Conservation (phyloP, 2,113 vertebrate genomes). For the Myocastor coypus region DNA sequence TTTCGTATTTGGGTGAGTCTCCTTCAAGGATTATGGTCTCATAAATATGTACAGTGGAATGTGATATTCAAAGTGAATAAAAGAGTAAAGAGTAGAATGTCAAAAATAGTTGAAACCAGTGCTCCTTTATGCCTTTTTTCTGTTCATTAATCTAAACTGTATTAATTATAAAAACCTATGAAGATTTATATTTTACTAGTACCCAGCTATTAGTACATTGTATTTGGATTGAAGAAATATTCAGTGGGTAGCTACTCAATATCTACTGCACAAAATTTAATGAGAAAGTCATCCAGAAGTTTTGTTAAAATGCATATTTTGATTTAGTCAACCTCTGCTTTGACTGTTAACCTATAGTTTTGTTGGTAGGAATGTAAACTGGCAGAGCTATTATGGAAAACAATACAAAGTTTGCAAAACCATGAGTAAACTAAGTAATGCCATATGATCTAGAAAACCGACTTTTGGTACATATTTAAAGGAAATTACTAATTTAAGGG, state of each 20-base stretch:
- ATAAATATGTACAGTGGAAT: background rate
- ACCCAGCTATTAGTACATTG: background rate
- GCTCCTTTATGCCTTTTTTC: slow-evolving; percentile 17
- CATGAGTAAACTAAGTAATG: background rate
- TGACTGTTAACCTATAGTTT: background rate
- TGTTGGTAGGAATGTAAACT: background rate
- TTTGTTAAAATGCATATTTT: background rate
- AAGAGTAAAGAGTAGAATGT: background rate
- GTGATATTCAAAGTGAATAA: background rate
- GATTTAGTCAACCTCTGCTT: background rate
- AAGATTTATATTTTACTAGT: background rate
- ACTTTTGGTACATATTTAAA: background rate
- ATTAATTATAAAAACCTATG: slow-evolving; percentile 37
- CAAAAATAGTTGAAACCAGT: slow-evolving; percentile 35
- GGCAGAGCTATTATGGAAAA: background rate
- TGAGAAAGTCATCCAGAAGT: background rate
- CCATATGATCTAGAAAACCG: background rate
- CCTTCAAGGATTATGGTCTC: background rate
- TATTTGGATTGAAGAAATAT: slow-evolving; percentile 9
- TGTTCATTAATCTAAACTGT: slow-evolving; percentile 28
- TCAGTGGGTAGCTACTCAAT: background rate
- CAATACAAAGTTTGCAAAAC: background rate
- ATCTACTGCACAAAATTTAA: background rate
- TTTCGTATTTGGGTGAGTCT: background rate
- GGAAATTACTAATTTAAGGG: background rate